Base-by-base conservation (phyloP, 2,888 invertebrate genomes). In the Dasysyrphus albostriatus region DNA sequence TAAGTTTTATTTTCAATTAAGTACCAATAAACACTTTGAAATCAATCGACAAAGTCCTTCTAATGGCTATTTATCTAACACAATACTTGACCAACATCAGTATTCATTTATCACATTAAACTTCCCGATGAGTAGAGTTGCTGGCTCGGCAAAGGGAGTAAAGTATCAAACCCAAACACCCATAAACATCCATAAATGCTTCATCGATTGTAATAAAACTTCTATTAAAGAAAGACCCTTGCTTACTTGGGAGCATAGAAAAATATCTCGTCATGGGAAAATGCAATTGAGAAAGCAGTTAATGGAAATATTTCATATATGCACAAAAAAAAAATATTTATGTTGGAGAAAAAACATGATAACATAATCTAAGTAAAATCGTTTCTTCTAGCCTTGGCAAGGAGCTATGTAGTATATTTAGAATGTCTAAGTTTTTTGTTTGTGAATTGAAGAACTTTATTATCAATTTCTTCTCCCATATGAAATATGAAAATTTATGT, bases 191-290 rank as follows among this genome's bases (percentile, higher is more conserved):
- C 85, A 85, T 85, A 85, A 85, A 85, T 34, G 39, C 61, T 77
- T 83, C 74, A 87, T 87, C 63, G 83, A 75, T 75, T 75, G 70
- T 59, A 75, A 83, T 83, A 87, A 87, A 87, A 61, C 39, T 42
- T 61, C 14, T 42, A n/a, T 6, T 14, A 19, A 58, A 39, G 29
- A 19, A 37, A 69, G 59, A 54, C 34, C n/a, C 51, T 49, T 58
- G 8, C 42, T n/a, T 61, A 24, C 24, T 16, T 10, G 32, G 2
- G 29, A 32, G 16, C 37, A 59, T 19, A 51, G 16, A 37, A 54
- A 79, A 42, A 42, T 56, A 61, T 69, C n/a, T n/a, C 44, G 7
- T 42, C 63, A 39, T 65, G 76, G 47, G 29, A 47, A 67, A 65
- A 72, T 65, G 84, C 80, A 80, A 84, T 84, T 76, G 72, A 75